Percentiles rank a stretch among this genome's conserved stretches.
Evolutionary conservation across 2,113 vertebrate genomes (phyloP).

Genomic region (Saccopteryx leptura): DNA sequence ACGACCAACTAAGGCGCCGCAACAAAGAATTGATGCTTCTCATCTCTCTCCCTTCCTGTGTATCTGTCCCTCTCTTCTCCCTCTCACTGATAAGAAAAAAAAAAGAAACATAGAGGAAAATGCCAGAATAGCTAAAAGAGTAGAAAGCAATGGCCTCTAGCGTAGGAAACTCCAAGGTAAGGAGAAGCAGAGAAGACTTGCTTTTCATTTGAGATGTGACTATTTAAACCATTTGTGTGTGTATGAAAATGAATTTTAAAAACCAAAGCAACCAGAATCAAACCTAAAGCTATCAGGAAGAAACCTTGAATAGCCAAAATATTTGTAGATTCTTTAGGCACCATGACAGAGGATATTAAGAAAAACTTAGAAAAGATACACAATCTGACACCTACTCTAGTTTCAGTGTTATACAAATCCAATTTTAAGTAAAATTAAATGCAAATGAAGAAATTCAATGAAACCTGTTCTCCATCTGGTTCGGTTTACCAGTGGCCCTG

Average conservation of each 20-base stretch:
- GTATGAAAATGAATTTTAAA: background rate
- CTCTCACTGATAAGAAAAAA: too few species aligned
- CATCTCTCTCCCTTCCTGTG: too few species aligned
- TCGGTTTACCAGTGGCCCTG: background rate
- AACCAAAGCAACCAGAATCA: background rate
- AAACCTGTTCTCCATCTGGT: background rate
- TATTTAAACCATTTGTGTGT: background rate
- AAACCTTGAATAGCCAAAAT: background rate
- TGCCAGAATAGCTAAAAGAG: background rate
- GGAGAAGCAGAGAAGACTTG: background rate
- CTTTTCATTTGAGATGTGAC: background rate
- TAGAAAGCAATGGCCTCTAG: background rate
- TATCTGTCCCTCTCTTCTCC: too few species aligned
- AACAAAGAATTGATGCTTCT: too few species aligned
- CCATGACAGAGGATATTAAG: background rate
- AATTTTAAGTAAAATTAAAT: conserved; percentile 40
- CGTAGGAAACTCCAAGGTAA: background rate
- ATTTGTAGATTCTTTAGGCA: background rate
- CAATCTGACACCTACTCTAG: conserved; percentile 1
- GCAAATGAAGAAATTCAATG: background rate
- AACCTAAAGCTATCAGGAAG: background rate
- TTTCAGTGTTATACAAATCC: background rate
- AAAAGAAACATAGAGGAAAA: conserved; percentile 19
- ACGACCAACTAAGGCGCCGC: too few species aligned
- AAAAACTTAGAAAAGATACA: background rate